phyloP scores from a whole-genome alignment of 92 coral and sea anemone species.

The Desmophyllum pertusum region DNA sequence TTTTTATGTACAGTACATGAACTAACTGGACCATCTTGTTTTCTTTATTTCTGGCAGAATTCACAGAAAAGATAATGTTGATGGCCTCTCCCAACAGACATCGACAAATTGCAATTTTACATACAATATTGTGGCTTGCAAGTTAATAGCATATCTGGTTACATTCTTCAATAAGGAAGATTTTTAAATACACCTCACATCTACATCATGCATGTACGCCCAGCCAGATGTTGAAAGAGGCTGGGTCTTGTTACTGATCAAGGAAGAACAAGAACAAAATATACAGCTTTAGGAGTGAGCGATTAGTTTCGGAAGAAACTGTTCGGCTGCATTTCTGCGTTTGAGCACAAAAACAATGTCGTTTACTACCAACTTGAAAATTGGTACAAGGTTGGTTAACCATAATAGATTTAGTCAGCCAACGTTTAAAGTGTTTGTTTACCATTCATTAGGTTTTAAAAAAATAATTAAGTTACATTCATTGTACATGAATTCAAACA shows the following conservation, averaged over 20 bases:
- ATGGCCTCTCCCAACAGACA: neutral
- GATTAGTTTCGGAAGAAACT: neutral
- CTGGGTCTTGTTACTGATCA: neutral
- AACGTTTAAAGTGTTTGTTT: neutral
- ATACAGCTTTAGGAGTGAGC: no score
- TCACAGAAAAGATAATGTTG: constrained; percentile 11
- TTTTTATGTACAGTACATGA: neutral
- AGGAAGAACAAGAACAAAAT: neutral
- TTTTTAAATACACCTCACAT: neutral
- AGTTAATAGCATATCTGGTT: neutral
- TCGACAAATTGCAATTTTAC: neutral
- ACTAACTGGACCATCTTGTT: neutral
- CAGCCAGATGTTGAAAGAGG: neutral
- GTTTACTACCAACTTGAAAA: neutral
- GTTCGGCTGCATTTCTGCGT: neutral
- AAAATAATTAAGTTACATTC: no score
- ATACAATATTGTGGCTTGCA: neutral
- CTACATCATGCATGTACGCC: no score
- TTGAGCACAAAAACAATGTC: neutral
- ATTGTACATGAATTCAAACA: neutral
- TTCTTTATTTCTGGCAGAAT: constrained; percentile 1
- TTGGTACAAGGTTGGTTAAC: neutral
- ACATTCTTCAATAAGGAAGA: neutral
- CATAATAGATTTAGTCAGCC: neutral
- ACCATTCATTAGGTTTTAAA: neutral